Percentiles rank a stretch among this genome's conserved stretches.
Conservation (phyloP, 1,140 invertebrate species). For the Macrosteles quadrilineatus region DNA sequence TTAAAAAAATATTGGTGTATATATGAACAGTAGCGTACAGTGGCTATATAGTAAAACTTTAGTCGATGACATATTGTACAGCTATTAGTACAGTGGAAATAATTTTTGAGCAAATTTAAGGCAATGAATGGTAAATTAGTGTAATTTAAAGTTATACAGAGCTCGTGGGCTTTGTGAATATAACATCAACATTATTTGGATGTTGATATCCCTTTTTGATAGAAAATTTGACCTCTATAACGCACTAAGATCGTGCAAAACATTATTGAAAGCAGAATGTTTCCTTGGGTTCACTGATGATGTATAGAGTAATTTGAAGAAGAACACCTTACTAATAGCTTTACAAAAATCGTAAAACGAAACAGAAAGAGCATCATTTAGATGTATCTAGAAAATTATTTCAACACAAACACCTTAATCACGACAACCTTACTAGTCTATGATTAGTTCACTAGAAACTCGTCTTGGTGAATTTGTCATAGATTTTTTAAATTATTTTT, state of each 20-base stretch:
- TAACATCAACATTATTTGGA: neutral
- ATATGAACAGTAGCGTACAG: constrained; percentile 8
- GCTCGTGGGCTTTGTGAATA: neutral
- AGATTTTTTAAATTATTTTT: neutral
- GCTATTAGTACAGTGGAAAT: neutral
- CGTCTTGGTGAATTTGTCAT: too few relatives aligned
- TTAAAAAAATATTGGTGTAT: constrained; percentile 9
- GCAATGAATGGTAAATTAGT: neutral
- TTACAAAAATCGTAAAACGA: too few relatives aligned
- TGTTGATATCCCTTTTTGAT: neutral
- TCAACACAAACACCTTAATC: too few relatives aligned
- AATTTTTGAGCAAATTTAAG: neutral
- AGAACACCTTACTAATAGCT: too few relatives aligned
- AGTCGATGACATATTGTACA: neutral
- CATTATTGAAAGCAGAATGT: too few relatives aligned
- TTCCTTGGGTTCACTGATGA: too few relatives aligned
- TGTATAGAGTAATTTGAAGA: too few relatives aligned
- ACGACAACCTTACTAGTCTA: too few relatives aligned
- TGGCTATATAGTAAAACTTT: neutral
- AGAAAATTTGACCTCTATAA: neutral
- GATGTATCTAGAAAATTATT: too few relatives aligned
- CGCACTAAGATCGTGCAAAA: neutral
- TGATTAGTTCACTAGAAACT: too few relatives aligned
- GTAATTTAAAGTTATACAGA: neutral
- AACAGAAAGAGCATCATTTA: too few relatives aligned